Percentiles rank a stretch among this genome's conserved stretches.
These are phyloP conservation scores for Lethrus apterus DNA, from an alignment of 1,140 invertebrate genomes.

Conservation along the genomic window DNA sequence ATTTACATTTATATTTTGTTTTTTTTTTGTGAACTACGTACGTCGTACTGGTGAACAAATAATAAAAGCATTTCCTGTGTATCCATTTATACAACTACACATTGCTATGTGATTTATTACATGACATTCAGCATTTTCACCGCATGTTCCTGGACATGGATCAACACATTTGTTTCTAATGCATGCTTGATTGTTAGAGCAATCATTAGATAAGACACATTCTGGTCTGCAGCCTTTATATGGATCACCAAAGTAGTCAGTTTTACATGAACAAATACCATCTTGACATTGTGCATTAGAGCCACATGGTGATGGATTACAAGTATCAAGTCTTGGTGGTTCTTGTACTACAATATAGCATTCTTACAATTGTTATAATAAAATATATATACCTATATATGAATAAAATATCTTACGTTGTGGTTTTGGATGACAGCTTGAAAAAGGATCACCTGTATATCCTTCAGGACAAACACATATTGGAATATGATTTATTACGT, in stretches of 20 bases:
- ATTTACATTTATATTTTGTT: background rate
- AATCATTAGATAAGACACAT: conserved; percentile 60
- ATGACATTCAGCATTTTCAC: conserved; percentile 59
- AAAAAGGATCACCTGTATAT: conserved; percentile 67
- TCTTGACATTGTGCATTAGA: conserved; percentile 47
- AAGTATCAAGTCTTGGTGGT: conserved; percentile 42
- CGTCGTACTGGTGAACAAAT: conserved; percentile 41
- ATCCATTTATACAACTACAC: conserved; percentile 60
- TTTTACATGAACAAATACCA: conserved; percentile 55
- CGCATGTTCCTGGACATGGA: conserved; percentile 69
- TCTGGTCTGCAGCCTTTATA: conserved; percentile 62
- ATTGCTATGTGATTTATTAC: conserved; percentile 64
- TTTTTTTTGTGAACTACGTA: background rate
- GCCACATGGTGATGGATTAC: conserved; percentile 57
- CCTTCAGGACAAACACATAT: conserved; percentile 60
- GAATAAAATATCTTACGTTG: conserved; percentile 28
- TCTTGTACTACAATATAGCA: conserved; percentile 11
- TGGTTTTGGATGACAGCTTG: conserved; percentile 53
- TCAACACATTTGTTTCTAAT: conserved; percentile 62
- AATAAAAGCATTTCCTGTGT: conserved; percentile 61
- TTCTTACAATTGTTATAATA: conserved; percentile 16
- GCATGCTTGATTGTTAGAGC: conserved; percentile 57
- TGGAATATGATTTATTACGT: conserved; percentile 61
- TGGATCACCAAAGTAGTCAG: conserved; percentile 61
- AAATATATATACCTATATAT: conserved; percentile 49